A percentile compares a stretch with the other conserved stretches of the same genome.
Evolutionary conservation across 2,888 invertebrate genomes (phyloP).

Genomic region (Quadroppia sp.): DNA sequence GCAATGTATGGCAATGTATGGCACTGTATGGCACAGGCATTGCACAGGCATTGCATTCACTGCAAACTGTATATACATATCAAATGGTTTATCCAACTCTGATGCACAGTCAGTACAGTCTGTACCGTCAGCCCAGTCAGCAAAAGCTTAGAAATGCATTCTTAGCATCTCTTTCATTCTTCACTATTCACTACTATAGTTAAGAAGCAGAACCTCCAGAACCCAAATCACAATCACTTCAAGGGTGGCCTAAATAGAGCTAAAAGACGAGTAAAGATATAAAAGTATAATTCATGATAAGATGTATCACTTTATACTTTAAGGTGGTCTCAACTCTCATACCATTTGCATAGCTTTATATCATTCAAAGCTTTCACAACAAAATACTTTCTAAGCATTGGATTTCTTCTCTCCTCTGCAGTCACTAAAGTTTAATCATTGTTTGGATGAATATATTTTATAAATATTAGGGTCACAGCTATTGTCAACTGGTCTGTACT

Average conservation of each 20-base stretch:
- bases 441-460: conserved; percentile 25
- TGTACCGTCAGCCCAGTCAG: conserved; percentile 6
- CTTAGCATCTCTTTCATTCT: conserved; percentile 25
- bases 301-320: conserved; percentile 34
- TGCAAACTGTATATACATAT: conserved; percentile 7
- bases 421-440: conserved; percentile 16
- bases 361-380: conserved; percentile 24
- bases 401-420: not conserved
- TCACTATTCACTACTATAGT: conserved; percentile 12
- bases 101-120: conserved; percentile 21
- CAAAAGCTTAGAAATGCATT: conserved; percentile 22
- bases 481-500: conserved; percentile 8
- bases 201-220: conserved; percentile 15
- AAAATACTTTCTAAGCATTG: conserved; percentile 28
- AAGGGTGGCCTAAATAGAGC: conserved; percentile 32
- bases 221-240: conserved; percentile 29
- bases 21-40: not conserved
- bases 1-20: not conserved
- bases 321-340: conserved; percentile 7
- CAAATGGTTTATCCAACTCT: conserved; percentile 20
- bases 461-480: conserved; percentile 17
- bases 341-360: conserved; percentile 19
- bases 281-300: not conserved
- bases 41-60: not conserved
- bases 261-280: conserved; percentile 29